phyloP scores from a whole-genome alignment of 1,140 invertebrate genomes.

The Drosophila nannoptera region DNA sequence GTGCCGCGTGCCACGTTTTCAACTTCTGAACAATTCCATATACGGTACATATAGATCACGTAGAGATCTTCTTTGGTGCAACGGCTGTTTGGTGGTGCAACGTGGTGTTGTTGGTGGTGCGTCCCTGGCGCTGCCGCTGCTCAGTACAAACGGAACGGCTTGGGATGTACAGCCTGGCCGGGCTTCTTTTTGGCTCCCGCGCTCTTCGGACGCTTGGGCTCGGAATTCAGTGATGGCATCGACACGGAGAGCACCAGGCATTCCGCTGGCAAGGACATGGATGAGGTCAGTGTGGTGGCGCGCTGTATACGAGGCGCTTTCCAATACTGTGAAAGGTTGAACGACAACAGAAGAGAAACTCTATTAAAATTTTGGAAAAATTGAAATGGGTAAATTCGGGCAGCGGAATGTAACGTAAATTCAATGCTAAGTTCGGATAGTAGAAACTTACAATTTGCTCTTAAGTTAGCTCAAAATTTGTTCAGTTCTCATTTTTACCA shows the following conservation, averaged over 20 bases:
- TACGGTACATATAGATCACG: constrained; percentile 11
- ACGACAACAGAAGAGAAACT: constrained; percentile 13
- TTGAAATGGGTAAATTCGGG: too few relatives aligned
- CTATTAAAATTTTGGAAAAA: not conserved
- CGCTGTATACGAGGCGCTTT: constrained; percentile 75
- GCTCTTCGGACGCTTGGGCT: constrained; percentile 73
- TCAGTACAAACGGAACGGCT: constrained; percentile 78
- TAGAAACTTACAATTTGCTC: constrained; percentile 72
- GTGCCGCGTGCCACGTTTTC: constrained; percentile 56
- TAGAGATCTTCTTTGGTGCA: constrained; percentile 52
- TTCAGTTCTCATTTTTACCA: constrained; percentile 59
- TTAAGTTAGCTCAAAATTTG: constrained; percentile 49
- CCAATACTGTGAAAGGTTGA: constrained; percentile 61
- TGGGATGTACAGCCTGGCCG: constrained; percentile 72
- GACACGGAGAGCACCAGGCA: constrained; percentile 77
- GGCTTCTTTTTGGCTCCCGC: constrained; percentile 74
- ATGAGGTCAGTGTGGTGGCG: constrained; percentile 75
- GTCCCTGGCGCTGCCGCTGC: not conserved
- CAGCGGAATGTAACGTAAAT: not conserved
- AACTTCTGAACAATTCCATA: constrained; percentile 58
- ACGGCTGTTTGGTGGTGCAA: constrained; percentile 32
- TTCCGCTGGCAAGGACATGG: constrained; percentile 78
- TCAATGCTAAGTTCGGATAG: constrained; percentile 53
- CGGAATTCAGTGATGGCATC: constrained; percentile 75
- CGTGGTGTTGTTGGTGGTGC: constrained; percentile 13